Conservation (phyloP, 2,797 vertebrate species). For the Phyllotis vaccarum region DNA sequence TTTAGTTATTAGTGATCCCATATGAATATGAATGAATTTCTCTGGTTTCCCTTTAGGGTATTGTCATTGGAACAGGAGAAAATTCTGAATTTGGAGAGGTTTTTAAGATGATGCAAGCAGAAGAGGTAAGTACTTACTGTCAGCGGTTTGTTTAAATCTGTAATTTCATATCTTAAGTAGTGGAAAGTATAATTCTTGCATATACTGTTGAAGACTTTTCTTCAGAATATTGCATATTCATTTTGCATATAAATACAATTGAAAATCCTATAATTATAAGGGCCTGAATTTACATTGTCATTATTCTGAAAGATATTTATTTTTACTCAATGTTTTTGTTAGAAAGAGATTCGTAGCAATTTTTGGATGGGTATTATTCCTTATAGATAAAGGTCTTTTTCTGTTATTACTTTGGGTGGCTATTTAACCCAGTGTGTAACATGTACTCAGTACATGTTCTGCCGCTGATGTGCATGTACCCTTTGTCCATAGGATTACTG, state of each 20-base stretch:
- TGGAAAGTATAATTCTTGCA: neutral
- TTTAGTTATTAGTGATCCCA: constrained; percentile 18
- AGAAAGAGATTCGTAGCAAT: constrained; percentile 30
- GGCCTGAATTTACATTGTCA: constrained; percentile 10
- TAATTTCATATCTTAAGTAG: constrained; percentile 6
- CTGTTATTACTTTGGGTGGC: neutral
- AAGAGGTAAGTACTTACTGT: constrained; percentile 92
- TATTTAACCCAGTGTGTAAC: neutral
- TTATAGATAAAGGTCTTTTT: constrained; percentile 43
- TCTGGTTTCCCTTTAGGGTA: constrained; percentile 90
- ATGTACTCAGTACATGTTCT: neutral
- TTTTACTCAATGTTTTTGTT: constrained; percentile 19
- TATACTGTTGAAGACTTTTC: constrained; percentile 49
- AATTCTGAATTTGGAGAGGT: constrained; percentile 97
- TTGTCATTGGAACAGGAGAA: constrained; percentile 98
- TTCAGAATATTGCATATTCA: constrained; percentile 40
- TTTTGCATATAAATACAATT: constrained; percentile 24
- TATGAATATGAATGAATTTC: constrained; percentile 51
- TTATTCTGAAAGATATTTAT: constrained; percentile 27
- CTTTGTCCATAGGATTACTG: neutral
- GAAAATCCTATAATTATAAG: constrained; percentile 38
- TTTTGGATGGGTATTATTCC: constrained; percentile 4
- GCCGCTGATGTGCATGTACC: neutral
- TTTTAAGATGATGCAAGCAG: constrained; percentile 99
- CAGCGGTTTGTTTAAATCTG: neutral